Evolutionary conservation across 2,113 vertebrate genomes (phyloP).

Genomic region (Mystacornis crossleyi): DNA sequence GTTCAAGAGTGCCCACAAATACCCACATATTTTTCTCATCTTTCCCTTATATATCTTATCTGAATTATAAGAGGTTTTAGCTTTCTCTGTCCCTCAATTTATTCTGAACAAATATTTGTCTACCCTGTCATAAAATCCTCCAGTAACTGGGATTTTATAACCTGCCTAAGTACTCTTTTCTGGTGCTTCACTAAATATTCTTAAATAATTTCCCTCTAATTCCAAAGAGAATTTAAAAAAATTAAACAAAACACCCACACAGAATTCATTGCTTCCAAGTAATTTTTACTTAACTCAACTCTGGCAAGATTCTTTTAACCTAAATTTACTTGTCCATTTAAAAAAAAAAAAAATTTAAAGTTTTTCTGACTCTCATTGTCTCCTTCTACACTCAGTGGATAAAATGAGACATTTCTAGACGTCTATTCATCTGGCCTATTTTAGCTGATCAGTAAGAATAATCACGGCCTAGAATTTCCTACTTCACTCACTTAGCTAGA

Average conservation of each 20-base stretch:
- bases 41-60: not conserved
- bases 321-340: not conserved
- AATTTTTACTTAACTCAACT: not conserved
- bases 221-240: not conserved
- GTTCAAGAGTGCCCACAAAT: not conserved
- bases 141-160: not conserved
- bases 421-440: not conserved
- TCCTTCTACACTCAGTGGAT: not conserved
- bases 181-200: not conserved
- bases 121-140: not conserved
- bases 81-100: not conserved
- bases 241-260: not conserved
- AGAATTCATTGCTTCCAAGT: not conserved
- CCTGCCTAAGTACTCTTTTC: not conserved
- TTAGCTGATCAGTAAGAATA: not conserved
- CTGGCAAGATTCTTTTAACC: not conserved
- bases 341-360: not conserved
- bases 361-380: not conserved
- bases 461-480: not conserved
- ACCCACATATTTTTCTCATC: not conserved
- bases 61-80: not conserved
- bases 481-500: not conserved
- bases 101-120: not conserved
- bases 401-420: not conserved
- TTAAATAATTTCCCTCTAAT: not conserved